Evolutionary conservation across 2,888 invertebrate species (phyloP).

Genomic region (Cyaniris semiargus): DNA sequence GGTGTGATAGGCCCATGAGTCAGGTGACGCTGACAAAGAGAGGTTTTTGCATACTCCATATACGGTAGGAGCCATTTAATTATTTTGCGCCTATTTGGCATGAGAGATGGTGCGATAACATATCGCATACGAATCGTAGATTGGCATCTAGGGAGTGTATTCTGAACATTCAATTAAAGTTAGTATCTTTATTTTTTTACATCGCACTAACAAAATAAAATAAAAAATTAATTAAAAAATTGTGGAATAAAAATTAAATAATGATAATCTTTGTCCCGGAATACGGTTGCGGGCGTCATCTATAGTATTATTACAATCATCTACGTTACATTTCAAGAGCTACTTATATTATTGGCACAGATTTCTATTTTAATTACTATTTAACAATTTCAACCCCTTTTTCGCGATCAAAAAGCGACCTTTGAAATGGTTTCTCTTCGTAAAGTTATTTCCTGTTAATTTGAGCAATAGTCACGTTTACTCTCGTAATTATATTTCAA

Average conservation of each 20-base stretch:
- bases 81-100: conserved; percentile 17
- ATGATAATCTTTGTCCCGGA: too few species aligned
- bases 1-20: neutral
- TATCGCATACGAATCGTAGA: neutral
- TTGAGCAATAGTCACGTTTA: neutral
- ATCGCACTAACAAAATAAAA: too few species aligned
- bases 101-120: neutral
- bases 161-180: neutral
- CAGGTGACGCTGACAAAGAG: conserved; percentile 15
- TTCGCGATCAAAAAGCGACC: neutral
- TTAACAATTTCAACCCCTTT: neutral
- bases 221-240: too few species aligned
- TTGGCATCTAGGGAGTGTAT: neutral
- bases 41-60: neutral
- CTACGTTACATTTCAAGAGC: too few species aligned
- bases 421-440: neutral
- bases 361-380: neutral
- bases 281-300: too few species aligned
- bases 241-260: too few species aligned
- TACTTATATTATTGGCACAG: neutral
- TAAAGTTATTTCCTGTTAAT: neutral
- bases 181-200: neutral
- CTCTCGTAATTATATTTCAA: neutral
- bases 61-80: neutral
- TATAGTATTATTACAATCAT: too few species aligned